phyloP scores from a whole-genome alignment of 2,113 vertebrate species.

The Xenotilapia longispinis region DNA sequence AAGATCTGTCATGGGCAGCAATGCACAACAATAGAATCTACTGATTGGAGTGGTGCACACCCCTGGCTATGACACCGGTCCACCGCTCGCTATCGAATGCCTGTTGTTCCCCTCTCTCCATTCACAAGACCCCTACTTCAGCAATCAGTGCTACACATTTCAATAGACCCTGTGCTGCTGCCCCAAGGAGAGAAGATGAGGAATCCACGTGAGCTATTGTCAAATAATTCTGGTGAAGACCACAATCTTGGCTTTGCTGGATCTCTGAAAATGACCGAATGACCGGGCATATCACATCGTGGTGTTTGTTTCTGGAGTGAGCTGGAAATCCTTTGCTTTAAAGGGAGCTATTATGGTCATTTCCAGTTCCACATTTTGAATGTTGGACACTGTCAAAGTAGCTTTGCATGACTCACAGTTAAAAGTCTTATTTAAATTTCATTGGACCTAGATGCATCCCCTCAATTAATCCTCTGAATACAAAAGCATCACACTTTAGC shows the following conservation, averaged over 20 bases:
- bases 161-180: constrained; percentile 42
- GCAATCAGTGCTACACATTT: constrained; percentile 67
- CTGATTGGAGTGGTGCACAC: constrained; percentile 67
- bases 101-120: constrained; percentile 53
- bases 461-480: not conserved
- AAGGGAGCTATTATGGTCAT: not conserved
- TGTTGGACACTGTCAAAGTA: not conserved
- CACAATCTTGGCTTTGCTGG: constrained; percentile 13
- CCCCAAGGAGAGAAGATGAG: constrained; percentile 13
- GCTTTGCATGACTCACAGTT: not conserved
- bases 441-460: not conserved
- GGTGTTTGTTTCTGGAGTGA: not conserved
- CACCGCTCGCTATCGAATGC: constrained; percentile 43
- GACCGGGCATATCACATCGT: not conserved
- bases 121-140: constrained; percentile 54
- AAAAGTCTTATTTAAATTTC: not conserved
- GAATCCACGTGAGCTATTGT: constrained; percentile 7
- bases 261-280: not conserved
- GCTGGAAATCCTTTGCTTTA: not conserved
- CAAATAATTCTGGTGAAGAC: constrained; percentile 28
- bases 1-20: constrained; percentile 63
- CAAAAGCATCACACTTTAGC: not conserved
- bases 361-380: not conserved
- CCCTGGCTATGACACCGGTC: constrained; percentile 49
- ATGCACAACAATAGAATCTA: constrained; percentile 65